Conservation (phyloP, 2,113 vertebrate species). For the Eidolon helvum region DNA sequence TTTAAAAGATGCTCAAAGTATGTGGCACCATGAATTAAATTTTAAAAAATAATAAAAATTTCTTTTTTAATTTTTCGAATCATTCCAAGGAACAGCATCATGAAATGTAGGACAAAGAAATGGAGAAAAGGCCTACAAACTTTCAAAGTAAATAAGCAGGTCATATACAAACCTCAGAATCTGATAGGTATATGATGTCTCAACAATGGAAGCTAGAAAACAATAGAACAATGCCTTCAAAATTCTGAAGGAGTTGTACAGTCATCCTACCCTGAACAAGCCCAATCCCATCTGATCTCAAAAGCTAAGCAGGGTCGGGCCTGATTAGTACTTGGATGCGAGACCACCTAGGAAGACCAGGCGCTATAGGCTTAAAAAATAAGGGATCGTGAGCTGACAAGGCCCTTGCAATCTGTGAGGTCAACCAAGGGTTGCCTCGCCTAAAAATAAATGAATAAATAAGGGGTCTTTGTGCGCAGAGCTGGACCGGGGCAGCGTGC, state of each 20-base stretch:
- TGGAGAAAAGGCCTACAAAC: neutral
- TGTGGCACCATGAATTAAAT: neutral
- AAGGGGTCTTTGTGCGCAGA: too few species aligned
- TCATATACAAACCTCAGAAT: neutral
- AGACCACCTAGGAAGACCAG: too few species aligned
- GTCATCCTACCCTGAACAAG: too few species aligned
- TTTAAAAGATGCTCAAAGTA: neutral
- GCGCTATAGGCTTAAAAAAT: too few species aligned
- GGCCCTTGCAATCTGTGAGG: too few species aligned
- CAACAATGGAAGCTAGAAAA: neutral
- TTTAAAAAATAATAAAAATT: neutral
- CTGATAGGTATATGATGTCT: neutral
- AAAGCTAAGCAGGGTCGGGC: too few species aligned
- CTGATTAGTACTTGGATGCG: too few species aligned
- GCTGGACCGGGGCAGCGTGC: too few species aligned
- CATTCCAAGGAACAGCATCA: neutral
- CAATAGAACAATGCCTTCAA: conserved; percentile 27
- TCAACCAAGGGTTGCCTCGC: too few species aligned
- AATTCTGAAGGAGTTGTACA: neutral
- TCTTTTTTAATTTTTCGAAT: neutral
- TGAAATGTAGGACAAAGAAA: neutral
- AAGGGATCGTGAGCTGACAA: too few species aligned
- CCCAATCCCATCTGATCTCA: too few species aligned
- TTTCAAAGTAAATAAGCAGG: conserved; percentile 26
- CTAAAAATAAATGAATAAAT: too few species aligned